Evolutionary conservation across 2,888 invertebrate species (phyloP).

Genomic region (Trachelus iudaicus): DNA sequence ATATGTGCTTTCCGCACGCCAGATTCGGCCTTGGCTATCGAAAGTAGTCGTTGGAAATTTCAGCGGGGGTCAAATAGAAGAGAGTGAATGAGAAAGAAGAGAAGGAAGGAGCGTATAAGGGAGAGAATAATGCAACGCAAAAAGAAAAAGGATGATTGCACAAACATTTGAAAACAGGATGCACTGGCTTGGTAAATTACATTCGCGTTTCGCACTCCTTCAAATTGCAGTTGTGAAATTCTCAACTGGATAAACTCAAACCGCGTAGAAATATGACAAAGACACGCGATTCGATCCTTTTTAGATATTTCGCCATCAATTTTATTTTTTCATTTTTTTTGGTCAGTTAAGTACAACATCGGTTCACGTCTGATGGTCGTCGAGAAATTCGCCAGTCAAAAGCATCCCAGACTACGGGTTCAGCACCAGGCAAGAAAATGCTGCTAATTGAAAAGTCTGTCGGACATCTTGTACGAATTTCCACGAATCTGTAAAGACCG

Average conservation of each 20-base stretch:
- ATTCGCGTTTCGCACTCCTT: slow-evolving; percentile 25
- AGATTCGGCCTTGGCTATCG: slow-evolving; percentile 45
- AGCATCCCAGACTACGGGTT: background rate
- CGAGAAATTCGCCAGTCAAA: background rate
- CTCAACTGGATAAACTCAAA: background rate
- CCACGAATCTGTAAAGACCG: background rate
- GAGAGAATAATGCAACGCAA: slow-evolving; percentile 13
- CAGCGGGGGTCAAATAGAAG: slow-evolving; percentile 10
- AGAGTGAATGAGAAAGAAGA: background rate
- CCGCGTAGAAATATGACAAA: background rate
- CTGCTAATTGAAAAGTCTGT: background rate
- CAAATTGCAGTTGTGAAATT: slow-evolving; percentile 39
- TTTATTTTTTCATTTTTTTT: background rate
- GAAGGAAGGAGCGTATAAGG: slow-evolving; percentile 5
- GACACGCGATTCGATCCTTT: background rate
- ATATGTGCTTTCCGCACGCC: slow-evolving; percentile 12
- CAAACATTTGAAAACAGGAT: slow-evolving; percentile 45
- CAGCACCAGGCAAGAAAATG: background rate
- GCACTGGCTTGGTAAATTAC: slow-evolving; percentile 39
- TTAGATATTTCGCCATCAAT: background rate
- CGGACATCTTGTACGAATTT: no score
- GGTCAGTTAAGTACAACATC: background rate
- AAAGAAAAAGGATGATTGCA: slow-evolving; percentile 39
- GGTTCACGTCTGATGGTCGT: no score
- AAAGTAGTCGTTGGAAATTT: slow-evolving; percentile 47